phyloP scores from a whole-genome alignment of 2,797 vertebrate genomes.

The Microctenopoma lineatum region DNA sequence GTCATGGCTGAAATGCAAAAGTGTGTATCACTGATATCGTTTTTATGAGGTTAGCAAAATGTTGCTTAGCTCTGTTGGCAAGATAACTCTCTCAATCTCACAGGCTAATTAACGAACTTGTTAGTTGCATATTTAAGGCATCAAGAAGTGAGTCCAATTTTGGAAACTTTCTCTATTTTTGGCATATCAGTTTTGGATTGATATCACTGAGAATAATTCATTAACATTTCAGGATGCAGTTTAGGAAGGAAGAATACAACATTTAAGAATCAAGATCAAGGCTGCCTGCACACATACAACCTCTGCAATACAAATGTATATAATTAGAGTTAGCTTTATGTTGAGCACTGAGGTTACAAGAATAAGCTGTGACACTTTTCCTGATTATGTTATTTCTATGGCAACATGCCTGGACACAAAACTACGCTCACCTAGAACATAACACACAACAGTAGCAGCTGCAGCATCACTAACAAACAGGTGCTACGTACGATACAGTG shows the following conservation, averaged over 20 bases:
- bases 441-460: not conserved
- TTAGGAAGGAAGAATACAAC: not conserved
- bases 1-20: not conserved
- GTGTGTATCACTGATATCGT: not conserved
- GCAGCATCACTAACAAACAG: not conserved
- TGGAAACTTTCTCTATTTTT: not conserved
- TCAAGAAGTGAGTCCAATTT: not conserved
- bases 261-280: not conserved
- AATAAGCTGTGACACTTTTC: not conserved
- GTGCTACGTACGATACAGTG: not conserved
- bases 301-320: not conserved
- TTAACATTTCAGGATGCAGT: not conserved
- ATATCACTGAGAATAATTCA: not conserved
- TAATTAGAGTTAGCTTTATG: conserved; percentile 1
- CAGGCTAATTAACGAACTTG: conserved; percentile 12
- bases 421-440: not conserved
- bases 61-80: conserved; percentile 5
- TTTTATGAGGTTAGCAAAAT: not conserved
- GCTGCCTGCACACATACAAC: not conserved
- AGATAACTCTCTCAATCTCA: not conserved
- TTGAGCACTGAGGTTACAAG: not conserved
- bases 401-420: conserved; percentile 1
- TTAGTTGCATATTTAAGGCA: not conserved
- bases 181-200: not conserved
- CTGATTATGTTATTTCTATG: conserved; percentile 16